These are phyloP conservation scores for Solenopsis fugax DNA, from an alignment of 1,140 invertebrate species.

Conservation along the genomic window DNA sequence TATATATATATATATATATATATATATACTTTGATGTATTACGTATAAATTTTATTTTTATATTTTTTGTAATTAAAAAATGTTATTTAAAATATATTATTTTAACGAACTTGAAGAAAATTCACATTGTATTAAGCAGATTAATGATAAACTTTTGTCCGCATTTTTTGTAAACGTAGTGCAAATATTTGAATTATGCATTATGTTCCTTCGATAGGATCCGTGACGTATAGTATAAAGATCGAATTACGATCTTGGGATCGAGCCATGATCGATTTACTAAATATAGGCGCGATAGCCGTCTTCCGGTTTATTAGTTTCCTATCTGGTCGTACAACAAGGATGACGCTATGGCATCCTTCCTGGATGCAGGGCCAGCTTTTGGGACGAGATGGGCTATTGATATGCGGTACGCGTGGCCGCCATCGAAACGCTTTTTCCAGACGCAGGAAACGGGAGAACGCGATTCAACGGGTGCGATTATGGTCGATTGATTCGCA, in stretches of 20 bases:
- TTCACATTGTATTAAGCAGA: background rate
- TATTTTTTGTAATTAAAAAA: background rate
- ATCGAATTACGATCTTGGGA: constrained; percentile 56
- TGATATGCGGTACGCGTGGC: constrained; percentile 71
- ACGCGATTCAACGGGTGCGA: constrained; percentile 46
- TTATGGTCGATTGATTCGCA: constrained; percentile 74
- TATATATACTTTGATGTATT: background rate
- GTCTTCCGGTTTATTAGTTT: constrained; percentile 72
- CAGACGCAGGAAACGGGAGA: constrained; percentile 36
- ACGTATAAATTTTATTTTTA: background rate
- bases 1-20: too few species aligned
- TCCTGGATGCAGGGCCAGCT: constrained; percentile 56
- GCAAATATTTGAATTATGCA: background rate
- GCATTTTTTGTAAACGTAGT: background rate
- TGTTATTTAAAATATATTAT: background rate
- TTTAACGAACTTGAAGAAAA: background rate
- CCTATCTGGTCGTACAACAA: constrained; percentile 44
- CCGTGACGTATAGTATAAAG: constrained; percentile 7
- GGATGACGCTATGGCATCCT: constrained; percentile 60
- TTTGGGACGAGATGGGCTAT: constrained; percentile 57
- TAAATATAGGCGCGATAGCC: constrained; percentile 5
- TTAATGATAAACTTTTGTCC: background rate
- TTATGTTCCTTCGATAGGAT: constrained; percentile 8
- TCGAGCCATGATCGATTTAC: constrained; percentile 67
- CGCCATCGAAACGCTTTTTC: constrained; percentile 73